Percentiles rank a stretch among this genome's conserved stretches.
Conservation (phyloP, 2,888 invertebrate species). For the Pinctada fucata region DNA sequence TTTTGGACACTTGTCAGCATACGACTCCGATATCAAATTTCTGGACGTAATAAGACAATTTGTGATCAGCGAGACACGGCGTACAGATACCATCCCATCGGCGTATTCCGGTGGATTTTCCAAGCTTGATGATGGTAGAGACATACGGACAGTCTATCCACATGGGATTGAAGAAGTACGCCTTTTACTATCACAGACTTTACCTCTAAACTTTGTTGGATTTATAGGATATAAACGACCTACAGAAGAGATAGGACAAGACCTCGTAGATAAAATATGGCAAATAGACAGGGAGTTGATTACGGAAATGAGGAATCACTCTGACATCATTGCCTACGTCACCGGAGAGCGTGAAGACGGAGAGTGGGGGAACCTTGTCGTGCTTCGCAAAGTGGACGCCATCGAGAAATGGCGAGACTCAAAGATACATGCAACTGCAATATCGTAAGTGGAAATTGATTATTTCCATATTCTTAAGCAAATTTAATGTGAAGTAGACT, state of each 20-base stretch:
- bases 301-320: not conserved
- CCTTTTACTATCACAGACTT: not conserved
- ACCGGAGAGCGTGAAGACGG: slow-evolving; percentile 4
- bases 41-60: too few species aligned
- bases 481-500: not conserved
- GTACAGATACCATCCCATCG: too few species aligned
- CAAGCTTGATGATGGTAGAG: slow-evolving; percentile 3
- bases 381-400: not conserved
- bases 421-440: not conserved
- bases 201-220: slow-evolving; percentile 5
- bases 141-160: slow-evolving; percentile 6
- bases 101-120: not conserved
- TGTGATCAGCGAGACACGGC: too few species aligned
- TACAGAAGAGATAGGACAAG: not conserved
- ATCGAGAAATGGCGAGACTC: not conserved
- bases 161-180: not conserved
- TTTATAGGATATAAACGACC: slow-evolving; percentile 9
- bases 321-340: slow-evolving; percentile 9
- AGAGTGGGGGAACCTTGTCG: slow-evolving; percentile 14
- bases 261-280: not conserved
- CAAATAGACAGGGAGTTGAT: not conserved
- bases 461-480: not conserved
- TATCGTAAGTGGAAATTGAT: not conserved
- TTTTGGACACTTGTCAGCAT: too few species aligned
- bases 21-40: too few species aligned